Percentiles rank a stretch among this genome's conserved stretches.
Evolutionary conservation across 2,888 invertebrate genomes (phyloP).

Genomic region (Tromatobia lineatoria): DNA sequence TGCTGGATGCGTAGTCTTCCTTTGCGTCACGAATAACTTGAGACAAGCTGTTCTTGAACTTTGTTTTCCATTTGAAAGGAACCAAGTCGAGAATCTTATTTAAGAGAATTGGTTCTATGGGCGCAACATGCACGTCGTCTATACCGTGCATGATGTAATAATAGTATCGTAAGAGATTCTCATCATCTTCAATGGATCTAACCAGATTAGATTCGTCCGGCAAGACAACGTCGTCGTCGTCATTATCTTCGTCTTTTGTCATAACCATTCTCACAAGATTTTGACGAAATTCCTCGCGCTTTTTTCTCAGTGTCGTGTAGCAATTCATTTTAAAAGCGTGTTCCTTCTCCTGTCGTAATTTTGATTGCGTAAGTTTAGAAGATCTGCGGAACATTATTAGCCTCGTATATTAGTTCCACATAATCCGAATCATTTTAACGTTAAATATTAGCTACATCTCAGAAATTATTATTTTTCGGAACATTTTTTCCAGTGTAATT

Average conservation of each 20-base stretch:
- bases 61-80: slow-evolving; percentile 87
- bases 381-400: slow-evolving; percentile 49
- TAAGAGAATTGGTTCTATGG: slow-evolving; percentile 92
- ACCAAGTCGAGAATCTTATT: slow-evolving; percentile 89
- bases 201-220: slow-evolving; percentile 77
- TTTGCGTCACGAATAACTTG: slow-evolving; percentile 92
- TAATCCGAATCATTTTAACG: no score
- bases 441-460: no score
- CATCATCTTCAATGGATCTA: slow-evolving; percentile 86
- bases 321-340: slow-evolving; percentile 85
- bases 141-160: slow-evolving; percentile 96
- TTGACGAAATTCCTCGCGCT: slow-evolving; percentile 93
- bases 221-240: slow-evolving; percentile 85
- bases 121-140: slow-evolving; percentile 95
- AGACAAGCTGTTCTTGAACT: slow-evolving; percentile 88
- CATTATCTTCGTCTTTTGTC: slow-evolving; percentile 80
- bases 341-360: slow-evolving; percentile 70
- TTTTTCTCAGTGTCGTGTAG: slow-evolving; percentile 90
- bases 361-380: slow-evolving; percentile 53
- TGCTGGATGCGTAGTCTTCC: slow-evolving; percentile 94
- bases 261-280: slow-evolving; percentile 92
- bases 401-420: no score
- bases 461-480: no score
- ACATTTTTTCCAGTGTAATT: no score
- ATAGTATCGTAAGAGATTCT: slow-evolving; percentile 92